phyloP scores from a whole-genome alignment of 1,140 invertebrate genomes.

The Dryas iulia region DNA sequence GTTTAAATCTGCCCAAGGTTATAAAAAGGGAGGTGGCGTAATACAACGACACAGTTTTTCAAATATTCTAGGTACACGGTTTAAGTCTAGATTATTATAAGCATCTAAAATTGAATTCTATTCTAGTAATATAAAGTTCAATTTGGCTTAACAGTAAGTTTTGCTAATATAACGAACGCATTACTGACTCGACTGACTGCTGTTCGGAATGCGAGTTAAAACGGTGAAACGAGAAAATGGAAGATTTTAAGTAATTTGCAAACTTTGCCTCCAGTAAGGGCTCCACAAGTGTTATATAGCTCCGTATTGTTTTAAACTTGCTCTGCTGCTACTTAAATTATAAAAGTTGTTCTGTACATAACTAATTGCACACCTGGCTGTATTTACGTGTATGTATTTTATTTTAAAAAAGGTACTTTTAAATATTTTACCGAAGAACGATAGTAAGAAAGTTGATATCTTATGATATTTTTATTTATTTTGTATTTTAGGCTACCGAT shows the following conservation, averaged over 20 bases:
- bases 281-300: not conserved
- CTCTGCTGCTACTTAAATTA: not conserved
- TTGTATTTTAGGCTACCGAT: too few species aligned
- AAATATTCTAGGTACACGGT: not conserved
- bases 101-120: not conserved
- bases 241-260: slow-evolving; percentile 11
- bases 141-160: not conserved
- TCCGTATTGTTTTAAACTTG: not conserved
- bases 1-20: not conserved
- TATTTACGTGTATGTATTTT: not conserved
- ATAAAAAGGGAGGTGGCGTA: slow-evolving; percentile 15
- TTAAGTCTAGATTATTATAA: not conserved
- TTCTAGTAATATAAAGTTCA: not conserved
- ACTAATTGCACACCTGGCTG: not conserved
- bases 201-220: slow-evolving; percentile 10
- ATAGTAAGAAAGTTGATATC: too few species aligned
- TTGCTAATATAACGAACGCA: not conserved
- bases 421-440: too few species aligned
- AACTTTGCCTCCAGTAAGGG: slow-evolving; percentile 11
- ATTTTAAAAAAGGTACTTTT: too few species aligned
- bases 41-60: slow-evolving; percentile 8
- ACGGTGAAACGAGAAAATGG: slow-evolving; percentile 15
- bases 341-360: not conserved
- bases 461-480: too few species aligned
- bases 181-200: not conserved